A percentile compares a stretch with the other conserved stretches of the same genome.
These are phyloP conservation scores for Notoglanidium macrostoma DNA, from an alignment of 2,797 vertebrate species.

Conservation along the genomic window DNA sequence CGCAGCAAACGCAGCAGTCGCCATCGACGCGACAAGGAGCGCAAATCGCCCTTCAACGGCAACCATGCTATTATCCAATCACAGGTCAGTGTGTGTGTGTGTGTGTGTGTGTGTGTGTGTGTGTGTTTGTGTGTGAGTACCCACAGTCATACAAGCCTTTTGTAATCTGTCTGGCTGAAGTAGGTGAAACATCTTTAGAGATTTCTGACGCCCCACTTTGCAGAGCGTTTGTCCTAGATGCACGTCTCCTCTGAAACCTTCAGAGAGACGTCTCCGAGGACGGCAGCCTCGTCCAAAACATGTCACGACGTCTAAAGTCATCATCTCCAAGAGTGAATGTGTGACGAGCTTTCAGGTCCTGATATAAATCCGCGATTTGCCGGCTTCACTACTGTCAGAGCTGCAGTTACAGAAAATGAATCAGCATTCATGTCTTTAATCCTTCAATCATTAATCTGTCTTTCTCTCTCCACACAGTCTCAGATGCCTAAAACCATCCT, in stretches of 20 bases:
- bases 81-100: conserved; percentile 79
- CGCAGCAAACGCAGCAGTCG: conserved; percentile 98
- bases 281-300: conserved; percentile 42
- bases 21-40: conserved; percentile 94
- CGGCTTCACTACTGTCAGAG: not conserved
- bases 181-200: not conserved
- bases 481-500: conserved; percentile 93
- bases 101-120: not conserved
- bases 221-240: conserved; percentile 44
- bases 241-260: conserved; percentile 27
- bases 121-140: not conserved
- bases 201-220: conserved; percentile 57
- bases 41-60: conserved; percentile 97
- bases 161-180: conserved; percentile 8
- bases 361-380: not conserved
- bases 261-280: conserved; percentile 32
- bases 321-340: not conserved
- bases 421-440: not conserved
- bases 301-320: not conserved
- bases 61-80: conserved; percentile 95
- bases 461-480: conserved; percentile 72
- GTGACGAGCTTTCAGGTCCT: not conserved
- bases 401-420: not conserved
- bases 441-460: not conserved
- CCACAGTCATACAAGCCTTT: not conserved